Percentiles rank a stretch among this genome's conserved stretches.
Evolutionary conservation across 2,888 invertebrate species (phyloP).

Genomic region (Apamea epomidion): DNA sequence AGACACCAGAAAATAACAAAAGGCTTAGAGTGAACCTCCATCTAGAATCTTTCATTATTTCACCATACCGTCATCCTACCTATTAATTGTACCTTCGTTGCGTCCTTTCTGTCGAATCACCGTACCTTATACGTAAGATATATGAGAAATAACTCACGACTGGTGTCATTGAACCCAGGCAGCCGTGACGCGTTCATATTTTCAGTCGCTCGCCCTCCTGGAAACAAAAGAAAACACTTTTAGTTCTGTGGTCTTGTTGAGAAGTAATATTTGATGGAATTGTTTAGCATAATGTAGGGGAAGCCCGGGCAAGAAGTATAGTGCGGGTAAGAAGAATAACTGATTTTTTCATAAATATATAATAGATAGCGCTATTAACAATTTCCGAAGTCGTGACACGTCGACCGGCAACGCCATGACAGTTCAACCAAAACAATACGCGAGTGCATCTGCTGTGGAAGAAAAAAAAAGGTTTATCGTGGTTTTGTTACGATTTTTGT

Average conservation of each 20-base stretch:
- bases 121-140: constrained; percentile 18
- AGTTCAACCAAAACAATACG: too few species aligned
- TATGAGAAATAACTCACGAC: constrained; percentile 74
- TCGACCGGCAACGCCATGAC: too few species aligned
- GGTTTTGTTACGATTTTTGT: too few species aligned
- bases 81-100: constrained; percentile 31
- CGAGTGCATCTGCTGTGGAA: too few species aligned
- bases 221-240: constrained; percentile 68
- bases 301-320: too few species aligned
- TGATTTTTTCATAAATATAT: too few species aligned
- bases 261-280: constrained; percentile 8
- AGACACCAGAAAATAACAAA: background rate
- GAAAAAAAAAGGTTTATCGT: too few species aligned
- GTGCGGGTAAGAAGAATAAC: too few species aligned
- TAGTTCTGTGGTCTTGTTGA: constrained; percentile 15
- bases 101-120: constrained; percentile 39
- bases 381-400: too few species aligned
- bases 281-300: background rate
- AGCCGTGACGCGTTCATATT: constrained; percentile 84
- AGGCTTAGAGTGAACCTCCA: background rate
- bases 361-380: too few species aligned
- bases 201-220: constrained; percentile 87
- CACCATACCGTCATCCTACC: constrained; percentile 15
- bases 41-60: constrained; percentile 30
- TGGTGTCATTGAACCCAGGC: constrained; percentile 81